Percentiles rank a stretch among this genome's conserved stretches.
phyloP scores from a whole-genome alignment of 2,797 vertebrate genomes.

The Falco rusticolus region DNA sequence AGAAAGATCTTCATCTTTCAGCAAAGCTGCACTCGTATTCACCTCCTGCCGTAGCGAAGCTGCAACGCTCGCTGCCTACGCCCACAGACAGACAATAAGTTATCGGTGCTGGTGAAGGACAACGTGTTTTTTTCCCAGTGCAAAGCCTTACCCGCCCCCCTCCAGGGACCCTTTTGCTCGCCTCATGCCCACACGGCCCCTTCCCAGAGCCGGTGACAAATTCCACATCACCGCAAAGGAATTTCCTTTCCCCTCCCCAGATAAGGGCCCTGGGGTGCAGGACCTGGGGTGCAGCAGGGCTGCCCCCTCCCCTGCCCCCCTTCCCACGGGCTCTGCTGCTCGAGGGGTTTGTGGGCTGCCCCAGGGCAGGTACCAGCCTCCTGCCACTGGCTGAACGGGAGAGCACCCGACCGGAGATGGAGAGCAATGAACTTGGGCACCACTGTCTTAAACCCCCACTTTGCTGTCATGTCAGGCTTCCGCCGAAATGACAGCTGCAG shows the following conservation, averaged over 20 bases:
- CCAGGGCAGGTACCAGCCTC: background rate
- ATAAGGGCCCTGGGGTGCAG: background rate
- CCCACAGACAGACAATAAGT: background rate
- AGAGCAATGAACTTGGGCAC: background rate
- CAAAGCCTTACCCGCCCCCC: background rate
- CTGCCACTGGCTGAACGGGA: background rate
- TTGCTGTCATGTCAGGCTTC: background rate
- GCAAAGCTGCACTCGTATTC: background rate
- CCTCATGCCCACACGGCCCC: background rate
- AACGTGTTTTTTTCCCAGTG: accelerated
- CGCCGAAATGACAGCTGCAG: background rate
- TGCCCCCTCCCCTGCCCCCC: background rate
- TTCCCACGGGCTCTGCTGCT: background rate
- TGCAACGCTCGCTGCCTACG: accelerated
- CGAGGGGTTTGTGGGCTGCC: background rate
- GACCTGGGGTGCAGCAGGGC: background rate
- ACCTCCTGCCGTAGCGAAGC: background rate
- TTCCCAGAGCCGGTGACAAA: background rate
- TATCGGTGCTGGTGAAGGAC: background rate
- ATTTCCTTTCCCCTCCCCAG: conserved; percentile 8
- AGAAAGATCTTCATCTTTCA: background rate
- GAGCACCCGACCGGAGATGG: accelerated
- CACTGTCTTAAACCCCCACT: background rate
- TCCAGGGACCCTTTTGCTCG: background rate
- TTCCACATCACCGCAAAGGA: background rate